Conservation (phyloP, 2,113 vertebrate species). For the Odocoileus virginianus region DNA sequence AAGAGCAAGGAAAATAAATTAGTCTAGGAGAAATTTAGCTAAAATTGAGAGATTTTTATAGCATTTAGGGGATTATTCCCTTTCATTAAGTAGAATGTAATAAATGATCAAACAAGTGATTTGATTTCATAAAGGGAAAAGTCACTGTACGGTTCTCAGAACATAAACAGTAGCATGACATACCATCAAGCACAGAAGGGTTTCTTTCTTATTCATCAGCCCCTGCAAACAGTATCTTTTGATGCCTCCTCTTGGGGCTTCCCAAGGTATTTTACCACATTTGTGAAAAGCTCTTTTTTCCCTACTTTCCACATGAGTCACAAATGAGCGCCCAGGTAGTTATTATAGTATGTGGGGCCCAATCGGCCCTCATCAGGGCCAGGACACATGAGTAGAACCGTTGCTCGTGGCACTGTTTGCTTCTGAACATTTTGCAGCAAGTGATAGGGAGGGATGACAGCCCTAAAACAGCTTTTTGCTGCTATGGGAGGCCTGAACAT, state of each 20-base stretch:
- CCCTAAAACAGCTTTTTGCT: background rate
- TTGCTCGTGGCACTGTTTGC: background rate
- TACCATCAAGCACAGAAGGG: conserved; percentile 58
- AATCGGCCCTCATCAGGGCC: background rate
- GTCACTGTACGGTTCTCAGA: conserved; percentile 68
- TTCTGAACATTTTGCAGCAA: background rate
- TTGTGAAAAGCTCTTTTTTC: background rate
- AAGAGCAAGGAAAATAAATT: conserved; percentile 73
- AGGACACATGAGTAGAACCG: background rate
- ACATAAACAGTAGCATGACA: conserved; percentile 53
- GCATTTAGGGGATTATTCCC: conserved; percentile 69
- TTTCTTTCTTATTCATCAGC: conserved; percentile 47
- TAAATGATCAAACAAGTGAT: conserved; percentile 76
- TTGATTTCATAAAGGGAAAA: conserved; percentile 71
- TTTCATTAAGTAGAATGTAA: conserved; percentile 72
- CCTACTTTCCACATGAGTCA: conserved; percentile 50
- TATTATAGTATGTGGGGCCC: background rate
- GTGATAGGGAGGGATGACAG: background rate
- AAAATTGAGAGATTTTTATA: conserved; percentile 73
- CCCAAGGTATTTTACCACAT: conserved; percentile 44
- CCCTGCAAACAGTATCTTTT: conserved; percentile 41
- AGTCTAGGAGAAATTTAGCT: conserved; percentile 64
- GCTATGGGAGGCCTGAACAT: background rate
- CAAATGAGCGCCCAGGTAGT: background rate
- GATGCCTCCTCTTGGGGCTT: conserved; percentile 20